phyloP scores from a whole-genome alignment of 2,113 vertebrate genomes.

The Syngnathus scovelli region DNA sequence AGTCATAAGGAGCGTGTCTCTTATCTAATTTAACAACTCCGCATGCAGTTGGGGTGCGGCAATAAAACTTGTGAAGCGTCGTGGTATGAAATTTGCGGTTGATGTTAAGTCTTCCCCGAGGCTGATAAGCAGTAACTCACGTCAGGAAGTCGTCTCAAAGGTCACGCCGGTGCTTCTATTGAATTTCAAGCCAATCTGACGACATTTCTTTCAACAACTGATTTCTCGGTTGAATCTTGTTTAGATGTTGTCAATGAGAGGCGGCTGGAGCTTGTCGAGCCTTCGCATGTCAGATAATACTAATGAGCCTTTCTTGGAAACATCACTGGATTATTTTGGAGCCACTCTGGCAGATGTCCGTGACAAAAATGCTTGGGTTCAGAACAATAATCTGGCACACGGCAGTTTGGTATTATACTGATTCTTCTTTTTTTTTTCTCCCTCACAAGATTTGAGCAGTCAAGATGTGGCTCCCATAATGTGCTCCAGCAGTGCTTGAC shows the following conservation, averaged over 20 bases:
- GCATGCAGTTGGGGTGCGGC: background rate
- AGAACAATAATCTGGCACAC: conserved; percentile 35
- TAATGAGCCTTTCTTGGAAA: conserved; percentile 23
- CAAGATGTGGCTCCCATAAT: background rate
- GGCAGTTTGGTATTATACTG: conserved; percentile 2
- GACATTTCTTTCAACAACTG: background rate
- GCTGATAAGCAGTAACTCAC: background rate
- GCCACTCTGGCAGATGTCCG: conserved; percentile 24
- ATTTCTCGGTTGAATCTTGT: background rate
- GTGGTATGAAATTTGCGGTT: background rate
- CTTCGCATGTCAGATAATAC: conserved; percentile 15
- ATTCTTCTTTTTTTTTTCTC: no score
- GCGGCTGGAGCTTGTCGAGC: conserved; percentile 10
- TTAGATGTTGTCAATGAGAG: conserved; percentile 7
- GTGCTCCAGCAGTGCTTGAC: background rate
- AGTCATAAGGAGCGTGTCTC: no score
- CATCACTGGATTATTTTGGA: conserved; percentile 29
- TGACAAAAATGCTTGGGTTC: conserved; percentile 21
- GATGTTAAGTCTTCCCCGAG: background rate
- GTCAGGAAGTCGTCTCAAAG: background rate
- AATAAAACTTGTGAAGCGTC: background rate
- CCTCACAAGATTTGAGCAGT: background rate
- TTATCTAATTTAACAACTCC: background rate
- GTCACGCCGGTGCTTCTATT: background rate
- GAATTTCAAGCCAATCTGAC: background rate